Conservation (phyloP, 2,888 invertebrate genomes). For the Diarsia dahlii region DNA sequence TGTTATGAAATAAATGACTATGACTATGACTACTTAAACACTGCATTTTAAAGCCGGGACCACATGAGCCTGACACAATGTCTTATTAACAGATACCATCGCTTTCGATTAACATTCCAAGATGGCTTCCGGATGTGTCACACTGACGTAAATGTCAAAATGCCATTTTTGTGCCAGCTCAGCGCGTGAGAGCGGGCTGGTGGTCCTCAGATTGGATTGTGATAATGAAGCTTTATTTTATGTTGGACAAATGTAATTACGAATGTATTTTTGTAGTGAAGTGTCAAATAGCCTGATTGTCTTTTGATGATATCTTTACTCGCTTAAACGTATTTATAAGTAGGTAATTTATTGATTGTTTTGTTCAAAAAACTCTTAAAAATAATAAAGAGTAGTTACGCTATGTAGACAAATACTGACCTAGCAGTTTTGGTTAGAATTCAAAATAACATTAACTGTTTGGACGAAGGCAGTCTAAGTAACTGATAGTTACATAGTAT, state of each 20-base stretch:
- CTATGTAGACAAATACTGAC: not conserved
- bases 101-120: constrained; percentile 87
- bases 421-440: not conserved
- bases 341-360: not conserved
- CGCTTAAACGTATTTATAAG: not conserved
- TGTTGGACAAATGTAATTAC: constrained; percentile 27
- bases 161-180: constrained; percentile 74
- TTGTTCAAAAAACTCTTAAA: not conserved
- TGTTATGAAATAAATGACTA: too few relatives aligned
- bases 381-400: not conserved
- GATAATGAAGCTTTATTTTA: constrained; percentile 50
- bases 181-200: constrained; percentile 52
- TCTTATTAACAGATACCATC: constrained; percentile 87
- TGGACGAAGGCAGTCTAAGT: not conserved
- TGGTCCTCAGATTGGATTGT: constrained; percentile 47
- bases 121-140: constrained; percentile 77
- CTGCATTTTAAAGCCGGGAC: constrained; percentile 69
- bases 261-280: not conserved
- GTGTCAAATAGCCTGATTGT: not conserved
- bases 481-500: too few relatives aligned
- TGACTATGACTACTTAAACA: too few relatives aligned
- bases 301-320: not conserved
- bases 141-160: constrained; percentile 85
- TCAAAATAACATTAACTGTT: not conserved
- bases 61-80: constrained; percentile 82